phyloP scores from a whole-genome alignment of 2,888 invertebrate species.

The Shargacucullia verbasci region DNA sequence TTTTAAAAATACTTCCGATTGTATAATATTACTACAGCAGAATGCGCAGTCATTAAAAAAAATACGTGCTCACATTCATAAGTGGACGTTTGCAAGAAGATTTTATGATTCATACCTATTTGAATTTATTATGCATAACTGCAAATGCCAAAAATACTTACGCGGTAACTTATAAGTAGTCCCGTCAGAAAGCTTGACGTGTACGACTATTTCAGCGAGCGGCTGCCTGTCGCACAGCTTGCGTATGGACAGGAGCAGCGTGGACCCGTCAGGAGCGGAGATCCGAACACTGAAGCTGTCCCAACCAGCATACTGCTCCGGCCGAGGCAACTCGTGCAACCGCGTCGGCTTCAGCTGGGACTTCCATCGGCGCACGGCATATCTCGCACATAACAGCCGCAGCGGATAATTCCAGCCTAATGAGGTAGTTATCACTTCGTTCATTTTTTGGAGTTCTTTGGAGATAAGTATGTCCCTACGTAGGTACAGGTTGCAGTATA shows the following conservation, averaged over 20 bases:
- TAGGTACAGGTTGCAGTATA: too few species aligned
- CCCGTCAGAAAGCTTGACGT: slow-evolving; percentile 81
- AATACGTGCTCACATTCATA: too few species aligned
- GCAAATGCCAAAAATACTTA: slow-evolving; percentile 58
- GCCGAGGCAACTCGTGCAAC: slow-evolving; percentile 67
- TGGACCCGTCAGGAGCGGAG: slow-evolving; percentile 88
- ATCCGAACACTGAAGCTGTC: slow-evolving; percentile 86
- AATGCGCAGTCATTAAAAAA: too few species aligned
- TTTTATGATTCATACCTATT: background rate
- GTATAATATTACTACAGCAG: too few species aligned
- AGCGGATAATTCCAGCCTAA: slow-evolving; percentile 85
- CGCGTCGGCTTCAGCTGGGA: slow-evolving; percentile 55
- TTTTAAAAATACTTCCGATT: too few species aligned
- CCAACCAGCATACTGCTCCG: slow-evolving; percentile 69
- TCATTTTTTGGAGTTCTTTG: too few species aligned
- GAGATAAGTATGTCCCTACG: too few species aligned
- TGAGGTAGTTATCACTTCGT: too few species aligned
- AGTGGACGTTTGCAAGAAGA: too few species aligned
- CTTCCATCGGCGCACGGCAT: slow-evolving; percentile 79
- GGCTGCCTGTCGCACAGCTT: slow-evolving; percentile 80
- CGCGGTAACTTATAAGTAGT: slow-evolving; percentile 72
- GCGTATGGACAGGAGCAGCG: slow-evolving; percentile 86
- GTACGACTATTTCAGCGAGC: slow-evolving; percentile 88
- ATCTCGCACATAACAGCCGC: slow-evolving; percentile 78
- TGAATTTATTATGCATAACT: background rate